These are phyloP conservation scores for Rhabdomys pumilio DNA, from an alignment of 2,797 vertebrate species.

Conservation along the genomic window DNA sequence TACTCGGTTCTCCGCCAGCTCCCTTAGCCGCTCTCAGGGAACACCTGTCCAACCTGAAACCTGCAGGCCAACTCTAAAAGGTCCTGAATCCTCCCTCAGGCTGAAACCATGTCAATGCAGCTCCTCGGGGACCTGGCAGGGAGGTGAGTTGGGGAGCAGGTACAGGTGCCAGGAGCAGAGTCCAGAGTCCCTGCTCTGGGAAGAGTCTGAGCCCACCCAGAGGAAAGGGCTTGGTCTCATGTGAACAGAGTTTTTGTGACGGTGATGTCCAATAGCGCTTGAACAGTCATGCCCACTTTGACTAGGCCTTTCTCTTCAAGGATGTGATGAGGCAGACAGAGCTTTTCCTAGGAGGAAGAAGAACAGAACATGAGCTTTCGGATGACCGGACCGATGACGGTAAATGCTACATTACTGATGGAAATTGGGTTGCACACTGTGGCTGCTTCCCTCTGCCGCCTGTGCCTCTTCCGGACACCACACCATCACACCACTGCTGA, in stretches of 20 bases:
- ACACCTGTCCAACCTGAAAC: conserved; percentile 33
- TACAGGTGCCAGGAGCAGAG: conserved; percentile 73
- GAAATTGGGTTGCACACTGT: not conserved
- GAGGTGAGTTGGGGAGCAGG: not conserved
- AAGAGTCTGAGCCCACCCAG: conserved; percentile 80
- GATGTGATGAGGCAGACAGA: conserved; percentile 98
- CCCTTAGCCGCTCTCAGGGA: conserved; percentile 67
- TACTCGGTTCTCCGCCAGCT: conserved; percentile 63
- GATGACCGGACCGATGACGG: not conserved
- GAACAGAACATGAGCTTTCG: conserved; percentile 78
- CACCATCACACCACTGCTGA: not conserved
- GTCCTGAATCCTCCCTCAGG: conserved; percentile 31
- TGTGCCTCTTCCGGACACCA: not conserved
- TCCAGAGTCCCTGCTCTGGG: conserved; percentile 79
- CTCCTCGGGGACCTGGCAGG: conserved; percentile 40
- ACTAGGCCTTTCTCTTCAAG: conserved; percentile 97
- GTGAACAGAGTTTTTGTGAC: conserved; percentile 90
- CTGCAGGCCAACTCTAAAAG: conserved; percentile 61
- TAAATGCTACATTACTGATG: not conserved
- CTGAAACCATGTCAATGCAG: conserved; percentile 53
- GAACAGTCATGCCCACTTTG: conserved; percentile 95
- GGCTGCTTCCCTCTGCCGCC: too few species aligned
- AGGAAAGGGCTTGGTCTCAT: conserved; percentile 87
- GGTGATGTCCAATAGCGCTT: conserved; percentile 94
- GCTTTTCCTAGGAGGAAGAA: conserved; percentile 93